phyloP scores from a whole-genome alignment of 2,797 vertebrate genomes.

The Halcyon badia region DNA sequence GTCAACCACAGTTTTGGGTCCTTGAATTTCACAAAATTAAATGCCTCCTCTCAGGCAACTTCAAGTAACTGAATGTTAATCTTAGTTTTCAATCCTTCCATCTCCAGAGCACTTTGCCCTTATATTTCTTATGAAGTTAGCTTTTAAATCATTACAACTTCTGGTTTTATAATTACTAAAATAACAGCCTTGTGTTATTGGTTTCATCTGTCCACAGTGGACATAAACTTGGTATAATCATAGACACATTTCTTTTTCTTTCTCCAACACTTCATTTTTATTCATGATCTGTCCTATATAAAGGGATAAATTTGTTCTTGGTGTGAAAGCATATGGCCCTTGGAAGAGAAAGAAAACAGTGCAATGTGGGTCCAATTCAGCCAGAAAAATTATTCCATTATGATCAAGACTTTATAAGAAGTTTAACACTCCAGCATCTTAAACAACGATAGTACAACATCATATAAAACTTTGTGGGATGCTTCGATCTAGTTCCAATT shows the following conservation, averaged over 20 bases:
- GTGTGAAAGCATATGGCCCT: conserved; percentile 41
- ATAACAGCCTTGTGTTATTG: conserved; percentile 58
- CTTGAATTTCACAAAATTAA: conserved; percentile 1
- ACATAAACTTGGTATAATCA: conserved; percentile 53
- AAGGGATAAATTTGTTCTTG: conserved; percentile 32
- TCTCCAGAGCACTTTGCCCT: background rate
- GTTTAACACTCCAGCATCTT: background rate
- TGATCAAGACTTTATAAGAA: background rate
- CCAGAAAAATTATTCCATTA: conserved; percentile 25
- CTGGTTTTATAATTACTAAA: conserved; percentile 65
- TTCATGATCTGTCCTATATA: conserved; percentile 19
- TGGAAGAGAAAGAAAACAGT: conserved; percentile 47
- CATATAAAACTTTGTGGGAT: background rate
- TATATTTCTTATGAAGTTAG: conserved; percentile 30
- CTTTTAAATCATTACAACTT: conserved; percentile 44
- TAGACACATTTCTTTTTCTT: conserved; percentile 63
- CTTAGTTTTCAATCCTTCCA: background rate
- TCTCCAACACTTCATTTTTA: conserved; percentile 63
- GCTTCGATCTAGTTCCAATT: background rate
- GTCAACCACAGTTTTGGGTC: background rate
- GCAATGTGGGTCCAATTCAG: conserved; percentile 39
- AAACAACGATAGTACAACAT: background rate
- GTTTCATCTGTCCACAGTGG: conserved; percentile 63
- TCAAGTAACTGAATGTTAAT: background rate
- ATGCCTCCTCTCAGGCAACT: background rate